Evolutionary conservation across 2,113 vertebrate genomes (phyloP), one percentile per base, ranked within the genome.

Genomic region (Rhinoderma darwinii): DNA sequence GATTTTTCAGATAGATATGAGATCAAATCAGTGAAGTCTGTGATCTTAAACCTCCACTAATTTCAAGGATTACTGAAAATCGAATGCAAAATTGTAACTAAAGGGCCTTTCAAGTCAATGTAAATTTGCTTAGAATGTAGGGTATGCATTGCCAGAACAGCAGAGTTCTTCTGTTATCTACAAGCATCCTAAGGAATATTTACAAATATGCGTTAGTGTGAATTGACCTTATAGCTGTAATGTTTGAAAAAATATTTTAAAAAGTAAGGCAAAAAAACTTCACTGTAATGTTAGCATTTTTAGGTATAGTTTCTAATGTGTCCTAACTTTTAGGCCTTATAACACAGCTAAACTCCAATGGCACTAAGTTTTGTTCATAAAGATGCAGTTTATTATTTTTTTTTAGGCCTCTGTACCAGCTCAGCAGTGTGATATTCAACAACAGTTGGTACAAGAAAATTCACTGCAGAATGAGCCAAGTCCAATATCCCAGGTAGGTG

Each of bases 401-500:
- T 43, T 56, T 5, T 88, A 94, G 93, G 89, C 89, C 37, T 92
- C 92, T 74, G 91, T 93, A 91, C 89, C 90, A 56, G 91, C 91
- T 82, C 89, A 92, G 1, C 84, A 91, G 0, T 92, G 93, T 88
- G 93, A 95, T 88, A 90, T 93, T 32, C 25, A 93, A 44, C 93
- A 93, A 87, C 93, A 93, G 88, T 47, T 95, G 39, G 88, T 94
- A 88, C 91, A 91, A 74, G 93, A 93, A 88, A 91, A 89, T 79
- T 35, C 91, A 50, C 72, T 94, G 76, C 93, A 92, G 88, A 94
- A 78, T 82, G 88, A 92, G 25, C 84, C 93, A 79, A 86, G 89
- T 82, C 88, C 93, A 61, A 88, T 93, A 90, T 88, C 93, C 84
- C 94, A 95, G 94, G 94, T 95, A 88, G 91, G 90, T 90, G 87